Base-by-base conservation (phyloP, 2,888 invertebrate genomes). In the Luffia ferchaultella region DNA sequence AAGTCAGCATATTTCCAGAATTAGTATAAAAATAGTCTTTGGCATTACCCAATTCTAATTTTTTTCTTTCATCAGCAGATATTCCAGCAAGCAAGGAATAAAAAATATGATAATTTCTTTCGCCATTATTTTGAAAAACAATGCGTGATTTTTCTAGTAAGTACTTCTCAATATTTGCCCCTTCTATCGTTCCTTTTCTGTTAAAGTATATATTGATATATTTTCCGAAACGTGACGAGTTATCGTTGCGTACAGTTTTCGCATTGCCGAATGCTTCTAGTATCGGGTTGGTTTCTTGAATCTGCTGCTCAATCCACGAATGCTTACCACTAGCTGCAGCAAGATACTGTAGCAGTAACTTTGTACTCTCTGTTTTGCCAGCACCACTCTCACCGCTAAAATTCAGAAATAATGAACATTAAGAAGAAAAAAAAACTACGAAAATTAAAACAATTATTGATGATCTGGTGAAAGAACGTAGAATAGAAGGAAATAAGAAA, bases 221-320 rank as follows among this genome's bases (percentile, higher is more conserved):
- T 77, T 97, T 97, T 50, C 97, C 97, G 65, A 98, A 98, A 56
- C 98, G 87, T 16, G 97, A 97, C 0, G 97, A 97, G 73, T 98
- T 98, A 70, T 98, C 97, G 68, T 98, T 98, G 50, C 94, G 87
- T 12, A 96, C 92, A 0, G 97, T 98, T 83, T 96, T 97, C 0
- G 97, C 97, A 77, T 98, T 98, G 50, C 97, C 97, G 67, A 98
- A 98, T 1, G 97, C 97, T 87, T 98, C 97, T 65, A 98, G 85
- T 59, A 98, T 95, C 0, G 97, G 97, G 85, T 98, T 98, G 0
- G 97, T 94, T 76, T 97, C 97, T 57, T 98, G 88, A 53, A 98
- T 97, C 74, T 98, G 97, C 65, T 98, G 96, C 72, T 97, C 97
- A 53, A 97, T 96, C 97, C 97, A 97, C 0, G 96, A 96, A 73